phyloP scores from a whole-genome alignment of 2,797 vertebrate species.

The Agapornis canus region DNA sequence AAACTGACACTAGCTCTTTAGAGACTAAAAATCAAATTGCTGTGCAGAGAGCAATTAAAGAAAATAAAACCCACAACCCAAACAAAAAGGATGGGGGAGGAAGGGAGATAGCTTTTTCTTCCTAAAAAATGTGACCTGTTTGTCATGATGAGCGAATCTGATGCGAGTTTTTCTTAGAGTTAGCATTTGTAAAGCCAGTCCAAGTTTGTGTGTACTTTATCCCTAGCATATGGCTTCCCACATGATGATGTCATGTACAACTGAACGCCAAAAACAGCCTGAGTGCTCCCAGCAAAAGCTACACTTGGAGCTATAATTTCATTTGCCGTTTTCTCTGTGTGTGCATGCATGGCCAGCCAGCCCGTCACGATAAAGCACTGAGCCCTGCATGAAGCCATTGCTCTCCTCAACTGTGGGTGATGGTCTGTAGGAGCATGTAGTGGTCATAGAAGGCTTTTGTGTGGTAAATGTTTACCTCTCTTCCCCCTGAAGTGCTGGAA shows the following conservation, averaged over 20 bases:
- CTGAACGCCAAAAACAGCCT: slow-evolving; percentile 11
- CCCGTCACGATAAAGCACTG: fast-evolving
- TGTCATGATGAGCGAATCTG: background rate
- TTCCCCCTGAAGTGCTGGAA: background rate
- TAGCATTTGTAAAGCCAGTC: slow-evolving; percentile 17
- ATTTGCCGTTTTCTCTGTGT: background rate
- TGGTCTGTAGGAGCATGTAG: background rate
- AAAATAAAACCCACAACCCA: background rate
- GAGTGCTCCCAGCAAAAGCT: slow-evolving; percentile 10
- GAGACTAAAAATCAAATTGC: background rate
- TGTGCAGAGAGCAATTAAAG: background rate
- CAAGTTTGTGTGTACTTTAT: slow-evolving; percentile 18
- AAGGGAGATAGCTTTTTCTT: background rate
- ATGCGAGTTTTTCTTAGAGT: slow-evolving; percentile 18
- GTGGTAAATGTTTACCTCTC: background rate
- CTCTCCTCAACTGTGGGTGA: background rate
- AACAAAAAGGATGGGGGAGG: fast-evolving
- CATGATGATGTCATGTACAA: slow-evolving; percentile 20
- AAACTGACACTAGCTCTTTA: background rate
- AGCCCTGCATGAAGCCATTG: fast-evolving
- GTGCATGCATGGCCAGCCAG: background rate
- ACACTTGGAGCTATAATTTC: background rate
- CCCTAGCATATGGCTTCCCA: slow-evolving; percentile 25
- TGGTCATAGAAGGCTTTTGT: background rate
- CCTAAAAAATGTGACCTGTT: background rate